Percentiles rank a stretch among this genome's conserved stretches.
These are phyloP conservation scores for Drosophila rubida DNA, from an alignment of 2,888 invertebrate species.

Conservation along the genomic window DNA sequence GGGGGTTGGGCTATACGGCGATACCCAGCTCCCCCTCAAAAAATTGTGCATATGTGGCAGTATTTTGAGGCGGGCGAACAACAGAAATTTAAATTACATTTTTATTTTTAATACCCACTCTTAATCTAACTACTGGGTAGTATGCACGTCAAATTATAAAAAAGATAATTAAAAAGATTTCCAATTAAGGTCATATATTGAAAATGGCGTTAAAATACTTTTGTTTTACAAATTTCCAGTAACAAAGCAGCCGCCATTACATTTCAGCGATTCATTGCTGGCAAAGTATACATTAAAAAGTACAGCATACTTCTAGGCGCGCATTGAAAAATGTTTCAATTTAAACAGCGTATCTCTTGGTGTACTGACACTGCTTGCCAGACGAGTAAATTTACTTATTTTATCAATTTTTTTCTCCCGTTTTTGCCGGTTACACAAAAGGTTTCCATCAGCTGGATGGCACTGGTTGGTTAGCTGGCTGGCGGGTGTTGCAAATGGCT, in stretches of 20 bases:
- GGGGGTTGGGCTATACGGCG: not conserved
- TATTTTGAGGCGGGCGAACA: conserved; percentile 48
- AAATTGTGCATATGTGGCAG: conserved; percentile 55
- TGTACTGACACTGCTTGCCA: not conserved
- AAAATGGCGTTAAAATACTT: no score
- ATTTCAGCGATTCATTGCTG: no score
- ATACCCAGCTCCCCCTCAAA: not conserved
- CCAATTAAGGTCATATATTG: no score
- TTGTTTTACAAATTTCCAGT: no score
- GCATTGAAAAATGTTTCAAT: not conserved
- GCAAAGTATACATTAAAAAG: not conserved
- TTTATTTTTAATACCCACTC: conserved; percentile 44
- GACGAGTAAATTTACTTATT: not conserved
- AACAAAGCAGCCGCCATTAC: no score
- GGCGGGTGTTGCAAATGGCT: conserved; percentile 15
- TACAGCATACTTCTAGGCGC: not conserved
- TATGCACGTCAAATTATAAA: not conserved
- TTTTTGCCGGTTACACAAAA: conserved; percentile 9
- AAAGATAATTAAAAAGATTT: not conserved
- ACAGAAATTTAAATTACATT: conserved; percentile 75
- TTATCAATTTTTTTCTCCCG: conserved; percentile 1
- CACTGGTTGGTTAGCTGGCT: conserved; percentile 2
- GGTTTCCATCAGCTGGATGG: conserved; percentile 13
- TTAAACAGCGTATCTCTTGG: not conserved
- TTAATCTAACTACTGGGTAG: not conserved